These are phyloP conservation scores for Passer domesticus DNA, from an alignment of 2,113 vertebrate species.

Conservation along the genomic window DNA sequence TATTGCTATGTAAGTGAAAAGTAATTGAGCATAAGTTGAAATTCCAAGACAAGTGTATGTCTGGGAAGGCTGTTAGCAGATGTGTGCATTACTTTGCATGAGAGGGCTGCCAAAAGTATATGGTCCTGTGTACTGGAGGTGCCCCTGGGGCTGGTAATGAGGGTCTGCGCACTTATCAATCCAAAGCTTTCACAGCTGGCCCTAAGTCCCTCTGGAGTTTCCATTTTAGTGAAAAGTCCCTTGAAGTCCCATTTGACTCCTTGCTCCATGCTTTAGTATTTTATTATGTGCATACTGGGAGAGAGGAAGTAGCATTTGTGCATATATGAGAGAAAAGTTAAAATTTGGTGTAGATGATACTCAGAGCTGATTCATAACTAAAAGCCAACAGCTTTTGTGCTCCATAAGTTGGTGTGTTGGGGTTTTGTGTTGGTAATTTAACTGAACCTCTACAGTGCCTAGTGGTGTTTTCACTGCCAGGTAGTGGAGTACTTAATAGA, in stretches of 20 bases:
- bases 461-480: constrained; percentile 31
- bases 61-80: background rate
- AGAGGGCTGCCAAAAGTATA: background rate
- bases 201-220: background rate
- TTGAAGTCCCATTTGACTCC: background rate
- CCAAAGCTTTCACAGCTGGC: background rate
- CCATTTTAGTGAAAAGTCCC: background rate
- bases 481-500: constrained; percentile 52
- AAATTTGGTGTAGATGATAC: background rate
- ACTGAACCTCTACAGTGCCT: background rate
- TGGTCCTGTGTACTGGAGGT: background rate
- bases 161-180: background rate
- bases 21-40: background rate
- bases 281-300: background rate
- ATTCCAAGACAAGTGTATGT: background rate
- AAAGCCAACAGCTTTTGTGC: background rate
- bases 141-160: background rate
- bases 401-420: background rate
- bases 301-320: accelerated
- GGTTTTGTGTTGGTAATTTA: constrained; percentile 1
- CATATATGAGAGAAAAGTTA: background rate
- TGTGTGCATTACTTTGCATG: background rate
- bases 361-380: background rate
- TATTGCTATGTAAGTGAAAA: background rate
- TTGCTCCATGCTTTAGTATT: background rate